Percentiles rank a stretch among this genome's conserved stretches.
Conservation (phyloP, 1,140 invertebrate species). For the Oryzaephilus surinamensis region DNA sequence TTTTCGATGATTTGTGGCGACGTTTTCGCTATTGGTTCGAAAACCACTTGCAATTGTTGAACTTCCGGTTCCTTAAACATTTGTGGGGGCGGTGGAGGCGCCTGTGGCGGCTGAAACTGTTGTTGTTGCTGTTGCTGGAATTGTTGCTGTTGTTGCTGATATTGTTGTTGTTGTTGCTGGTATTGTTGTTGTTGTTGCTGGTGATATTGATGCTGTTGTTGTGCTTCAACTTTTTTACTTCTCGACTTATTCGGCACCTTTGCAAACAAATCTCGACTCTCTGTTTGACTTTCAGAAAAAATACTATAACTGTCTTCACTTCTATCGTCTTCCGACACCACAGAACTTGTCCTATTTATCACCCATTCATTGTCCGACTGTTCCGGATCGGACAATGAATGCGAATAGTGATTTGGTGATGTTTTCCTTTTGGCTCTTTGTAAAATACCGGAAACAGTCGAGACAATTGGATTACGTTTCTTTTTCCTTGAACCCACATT, state of each 20-base stretch:
- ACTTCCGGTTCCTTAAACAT: no score
- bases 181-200: slow-evolving; percentile 43
- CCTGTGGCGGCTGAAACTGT: slow-evolving; percentile 37
- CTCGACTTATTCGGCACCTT: no score
- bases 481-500: slow-evolving; percentile 48
- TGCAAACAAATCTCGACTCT: slow-evolving; percentile 50
- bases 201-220: no score
- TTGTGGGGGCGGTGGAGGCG: no score
- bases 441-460: slow-evolving; percentile 66
- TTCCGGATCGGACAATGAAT: slow-evolving; percentile 63
- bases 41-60: neutral
- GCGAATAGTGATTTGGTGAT: slow-evolving; percentile 38
- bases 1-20: slow-evolving; percentile 14
- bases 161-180: slow-evolving; percentile 33
- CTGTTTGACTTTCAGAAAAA: slow-evolving; percentile 50
- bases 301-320: slow-evolving; percentile 63
- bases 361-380: slow-evolving; percentile 69
- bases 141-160: slow-evolving; percentile 24
- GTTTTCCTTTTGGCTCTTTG: slow-evolving; percentile 65
- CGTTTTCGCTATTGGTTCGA: slow-evolving; percentile 3
- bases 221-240: no score
- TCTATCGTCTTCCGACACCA: slow-evolving; percentile 56
- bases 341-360: slow-evolving; percentile 44
- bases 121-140: slow-evolving; percentile 21
- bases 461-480: slow-evolving; percentile 66